Conservation (phyloP, 2,888 invertebrate species). For the Hirtodrosophila duncani region DNA sequence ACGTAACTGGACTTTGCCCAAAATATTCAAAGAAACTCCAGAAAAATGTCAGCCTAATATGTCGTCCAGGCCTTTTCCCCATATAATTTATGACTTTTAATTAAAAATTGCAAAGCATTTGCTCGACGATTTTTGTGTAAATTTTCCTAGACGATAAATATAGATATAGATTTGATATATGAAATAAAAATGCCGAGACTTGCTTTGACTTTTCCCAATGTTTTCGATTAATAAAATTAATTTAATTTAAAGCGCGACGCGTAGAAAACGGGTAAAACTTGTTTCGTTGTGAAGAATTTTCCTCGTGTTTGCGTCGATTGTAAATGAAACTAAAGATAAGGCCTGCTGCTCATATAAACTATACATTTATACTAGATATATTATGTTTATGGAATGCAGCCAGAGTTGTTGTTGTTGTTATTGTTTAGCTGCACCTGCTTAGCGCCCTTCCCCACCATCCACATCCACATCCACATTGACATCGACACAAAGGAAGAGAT, state of each 20-base stretch:
- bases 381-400: conserved; percentile 45
- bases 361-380: conserved; percentile 2
- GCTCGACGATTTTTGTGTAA: no score
- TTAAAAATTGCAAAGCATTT: conserved; percentile 8
- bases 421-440: conserved; percentile 40
- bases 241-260: conserved; percentile 16
- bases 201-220: conserved; percentile 37
- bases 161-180: background rate
- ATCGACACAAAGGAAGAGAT: background rate
- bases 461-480: no score
- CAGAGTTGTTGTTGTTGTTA: no score
- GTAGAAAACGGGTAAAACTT: conserved; percentile 62
- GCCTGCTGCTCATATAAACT: conserved; percentile 4
- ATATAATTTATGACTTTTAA: conserved; percentile 34
- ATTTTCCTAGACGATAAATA: conserved; percentile 7
- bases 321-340: conserved; percentile 46
- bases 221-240: conserved; percentile 35
- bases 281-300: conserved; percentile 67
- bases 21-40: no score
- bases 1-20: no score
- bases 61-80: no score
- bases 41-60: conserved; percentile 64
- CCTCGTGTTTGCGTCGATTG: conserved; percentile 43
- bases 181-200: no score
- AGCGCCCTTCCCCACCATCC: conserved; percentile 34